A percentile compares a stretch with the other conserved stretches of the same genome.
These are phyloP conservation scores for Drosophila oshimai DNA, from an alignment of 1,140 invertebrate species.

Conservation along the genomic window DNA sequence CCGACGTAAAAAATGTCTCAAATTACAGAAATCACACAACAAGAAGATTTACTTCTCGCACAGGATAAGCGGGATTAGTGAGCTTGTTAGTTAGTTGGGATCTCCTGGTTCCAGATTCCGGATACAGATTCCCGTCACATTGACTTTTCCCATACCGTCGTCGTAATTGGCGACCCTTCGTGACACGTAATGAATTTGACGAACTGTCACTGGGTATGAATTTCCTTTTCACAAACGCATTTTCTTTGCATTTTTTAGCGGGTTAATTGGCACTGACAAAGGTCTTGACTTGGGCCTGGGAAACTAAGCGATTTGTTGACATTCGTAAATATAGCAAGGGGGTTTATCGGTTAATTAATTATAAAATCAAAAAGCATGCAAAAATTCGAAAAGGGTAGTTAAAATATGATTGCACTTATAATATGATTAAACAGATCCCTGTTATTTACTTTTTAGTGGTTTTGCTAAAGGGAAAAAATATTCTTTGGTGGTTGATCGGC, in stretches of 20 bases:
- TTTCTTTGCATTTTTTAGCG: constrained; percentile 28
- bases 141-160: too few relatives aligned
- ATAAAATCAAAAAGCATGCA: background rate
- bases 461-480: background rate
- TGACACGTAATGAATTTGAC: constrained; percentile 56
- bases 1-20: constrained; percentile 61
- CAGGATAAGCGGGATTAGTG: constrained; percentile 65
- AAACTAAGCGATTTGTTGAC: constrained; percentile 41
- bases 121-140: too few relatives aligned
- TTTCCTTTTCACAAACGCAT: background rate
- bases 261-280: constrained; percentile 76
- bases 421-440: background rate
- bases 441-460: constrained; percentile 1
- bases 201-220: constrained; percentile 47
- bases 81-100: constrained; percentile 48
- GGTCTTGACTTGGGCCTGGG: constrained; percentile 52
- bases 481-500: constrained; percentile 7
- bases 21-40: constrained; percentile 70
- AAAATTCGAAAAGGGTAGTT: background rate
- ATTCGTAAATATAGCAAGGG: constrained; percentile 13
- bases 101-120: background rate
- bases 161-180: constrained; percentile 44
- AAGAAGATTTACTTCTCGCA: constrained; percentile 1
- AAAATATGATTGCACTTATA: background rate
- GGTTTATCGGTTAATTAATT: background rate